phyloP scores from a whole-genome alignment of 1,140 invertebrate genomes.

The Coenobita brevimanus region DNA sequence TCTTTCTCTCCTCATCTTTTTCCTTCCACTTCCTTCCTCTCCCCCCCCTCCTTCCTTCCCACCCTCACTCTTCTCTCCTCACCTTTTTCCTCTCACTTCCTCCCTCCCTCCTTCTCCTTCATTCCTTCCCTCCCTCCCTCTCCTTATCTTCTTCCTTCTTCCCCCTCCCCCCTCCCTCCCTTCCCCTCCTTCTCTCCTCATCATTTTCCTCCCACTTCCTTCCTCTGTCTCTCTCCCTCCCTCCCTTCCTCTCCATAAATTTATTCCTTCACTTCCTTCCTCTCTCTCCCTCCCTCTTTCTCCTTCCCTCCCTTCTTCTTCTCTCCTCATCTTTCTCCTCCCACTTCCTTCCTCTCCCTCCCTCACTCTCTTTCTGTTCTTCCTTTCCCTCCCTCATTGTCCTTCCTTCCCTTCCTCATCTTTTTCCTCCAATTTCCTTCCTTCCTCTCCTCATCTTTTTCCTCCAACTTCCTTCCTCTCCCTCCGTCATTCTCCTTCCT shows the following conservation, averaged over 20 bases:
- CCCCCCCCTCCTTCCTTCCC: too few relatives aligned
- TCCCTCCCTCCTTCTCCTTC: not conserved
- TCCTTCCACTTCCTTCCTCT: too few relatives aligned
- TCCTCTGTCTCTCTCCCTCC: not conserved
- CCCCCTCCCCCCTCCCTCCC: too few relatives aligned
- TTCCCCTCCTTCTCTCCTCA: too few relatives aligned
- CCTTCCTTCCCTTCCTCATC: not conserved
- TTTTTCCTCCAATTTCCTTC: not conserved
- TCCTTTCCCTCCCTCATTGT: too few relatives aligned
- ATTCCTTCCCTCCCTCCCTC: not conserved
- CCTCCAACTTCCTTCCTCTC: not conserved
- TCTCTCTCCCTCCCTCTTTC: not conserved
- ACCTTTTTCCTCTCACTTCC: too few relatives aligned
- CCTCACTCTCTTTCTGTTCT: too few relatives aligned
- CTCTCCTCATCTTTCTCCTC: not conserved
- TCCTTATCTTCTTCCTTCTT: not conserved
- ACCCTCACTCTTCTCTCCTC: too few relatives aligned
- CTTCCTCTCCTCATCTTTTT: not conserved
- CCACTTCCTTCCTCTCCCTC: not conserved
- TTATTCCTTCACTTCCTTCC: not conserved
- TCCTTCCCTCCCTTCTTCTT: too few relatives aligned
- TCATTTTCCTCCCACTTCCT: not conserved
- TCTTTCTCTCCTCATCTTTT: too few relatives aligned
- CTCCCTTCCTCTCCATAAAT: not conserved
- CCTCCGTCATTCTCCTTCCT: not conserved